Conservation (phyloP, 2,888 invertebrate genomes). For the Pycnomerus fuliginosus region DNA sequence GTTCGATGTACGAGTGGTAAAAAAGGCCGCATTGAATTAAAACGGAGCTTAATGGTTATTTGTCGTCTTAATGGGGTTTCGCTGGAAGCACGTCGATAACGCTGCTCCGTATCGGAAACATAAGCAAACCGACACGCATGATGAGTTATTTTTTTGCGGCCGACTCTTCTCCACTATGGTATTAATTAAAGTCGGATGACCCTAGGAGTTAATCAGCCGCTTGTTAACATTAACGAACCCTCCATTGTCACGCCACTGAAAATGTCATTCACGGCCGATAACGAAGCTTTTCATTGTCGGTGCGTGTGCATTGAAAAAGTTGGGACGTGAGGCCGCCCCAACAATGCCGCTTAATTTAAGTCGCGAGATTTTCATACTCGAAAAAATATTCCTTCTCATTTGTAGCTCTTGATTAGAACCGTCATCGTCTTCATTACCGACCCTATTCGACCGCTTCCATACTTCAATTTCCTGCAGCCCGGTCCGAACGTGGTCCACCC, state of each 20-base stretch:
- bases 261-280: constrained; percentile 43
- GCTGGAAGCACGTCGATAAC: constrained; percentile 12
- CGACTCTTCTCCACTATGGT: too few species aligned
- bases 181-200: background rate
- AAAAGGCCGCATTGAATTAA: constrained; percentile 14
- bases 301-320: constrained; percentile 16
- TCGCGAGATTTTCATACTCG: too few species aligned
- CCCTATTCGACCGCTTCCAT: constrained; percentile 36
- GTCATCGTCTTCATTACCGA: constrained; percentile 41
- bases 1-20: constrained; percentile 13
- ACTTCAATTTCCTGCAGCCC: constrained; percentile 42
- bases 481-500: constrained; percentile 10
- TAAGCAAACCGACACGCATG: too few species aligned
- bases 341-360: too few species aligned
- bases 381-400: too few species aligned
- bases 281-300: constrained; percentile 45
- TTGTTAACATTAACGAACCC: constrained; percentile 52
- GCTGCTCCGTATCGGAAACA: too few species aligned
- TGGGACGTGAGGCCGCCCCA: constrained; percentile 2
- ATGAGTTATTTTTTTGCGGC: too few species aligned
- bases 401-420: constrained; percentile 40
- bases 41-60: constrained; percentile 23
- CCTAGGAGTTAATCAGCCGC: constrained; percentile 46
- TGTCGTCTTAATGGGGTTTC: constrained; percentile 23
- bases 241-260: constrained; percentile 44